These are phyloP conservation scores for Opisthograptis luteolata DNA, from an alignment of 2,888 invertebrate species.

Conservation along the genomic window DNA sequence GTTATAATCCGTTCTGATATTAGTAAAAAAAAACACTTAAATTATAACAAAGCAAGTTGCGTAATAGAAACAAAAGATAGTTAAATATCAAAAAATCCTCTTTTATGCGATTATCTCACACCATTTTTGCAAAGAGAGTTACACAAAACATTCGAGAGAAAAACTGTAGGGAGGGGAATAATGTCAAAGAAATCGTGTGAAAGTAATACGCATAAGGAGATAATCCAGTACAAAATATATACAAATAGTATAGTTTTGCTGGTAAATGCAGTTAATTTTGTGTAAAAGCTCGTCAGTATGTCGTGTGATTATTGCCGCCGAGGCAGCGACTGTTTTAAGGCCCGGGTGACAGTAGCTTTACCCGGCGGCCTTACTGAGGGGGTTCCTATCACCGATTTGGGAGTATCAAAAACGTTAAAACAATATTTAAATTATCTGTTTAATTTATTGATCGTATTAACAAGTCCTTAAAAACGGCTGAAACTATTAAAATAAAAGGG, in stretches of 20 bases:
- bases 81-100: neutral
- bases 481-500: too few species aligned
- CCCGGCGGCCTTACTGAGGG: too few species aligned
- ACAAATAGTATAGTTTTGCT: constrained; percentile 38
- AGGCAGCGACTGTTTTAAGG: constrained; percentile 39
- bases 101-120: neutral
- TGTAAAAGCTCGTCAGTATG: constrained; percentile 44
- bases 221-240: constrained; percentile 33
- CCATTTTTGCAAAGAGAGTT: constrained; percentile 1
- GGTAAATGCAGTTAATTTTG: constrained; percentile 41
- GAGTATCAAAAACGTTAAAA: too few species aligned
- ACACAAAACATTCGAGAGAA: constrained; percentile 24
- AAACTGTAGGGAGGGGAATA: constrained; percentile 24
- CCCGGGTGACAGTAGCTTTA: too few species aligned
- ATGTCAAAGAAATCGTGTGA: constrained; percentile 61
- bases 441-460: too few species aligned
- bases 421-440: too few species aligned
- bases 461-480: too few species aligned
- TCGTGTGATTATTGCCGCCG: constrained; percentile 10
- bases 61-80: neutral
- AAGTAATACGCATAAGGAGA: constrained; percentile 46
- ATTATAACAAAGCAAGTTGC: neutral
- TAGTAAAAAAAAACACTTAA: too few species aligned
- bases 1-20: too few species aligned
- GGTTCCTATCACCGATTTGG: too few species aligned